Base-by-base conservation (phyloP, 2,888 invertebrate genomes). In the Patella pellucida region DNA sequence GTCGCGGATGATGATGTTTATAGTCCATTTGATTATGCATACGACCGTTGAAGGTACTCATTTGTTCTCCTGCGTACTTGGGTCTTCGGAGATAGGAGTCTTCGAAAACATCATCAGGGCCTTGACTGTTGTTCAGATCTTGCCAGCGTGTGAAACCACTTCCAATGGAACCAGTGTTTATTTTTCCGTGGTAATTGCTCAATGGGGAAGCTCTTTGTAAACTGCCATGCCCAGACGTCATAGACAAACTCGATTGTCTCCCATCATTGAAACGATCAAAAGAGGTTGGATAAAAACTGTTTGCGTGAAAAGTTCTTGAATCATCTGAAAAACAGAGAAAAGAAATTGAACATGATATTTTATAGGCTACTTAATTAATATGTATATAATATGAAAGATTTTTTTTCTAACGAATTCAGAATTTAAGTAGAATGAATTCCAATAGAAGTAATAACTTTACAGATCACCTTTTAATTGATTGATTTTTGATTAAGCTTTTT, bases 321-420 rank as follows among this genome's bases (percentile, higher is more conserved):
- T 74, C 74, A 74, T 74, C 74, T 74, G 71, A 19, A 74, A 71
- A 71, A 71, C 19, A 70, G 5, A 12, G 3, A 23, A 27, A 73
- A 23, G 12, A 19, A 62, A 62, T 9, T 41, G 41, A 41, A 41
- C 41, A 9, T 31, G 31, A 31, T 41, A 41, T 41, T 41, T 41
- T 41, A 41, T 9, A 41, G 41, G 41, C 41, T 9, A 41, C 41
- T 41, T 9, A 41, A 41, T 41, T 9, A 41, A 9, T 41, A 41
- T 41, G 41, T 41, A 41, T 41, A 7, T 41, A 9, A 41, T 9
- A 41, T 41, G 41, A 41, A 41, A 1, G 41, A 41, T 41, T 41
- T 9, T 9, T 41, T 41, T 41, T 41, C 41, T 0, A 41, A 41
- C 41, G 4, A 41, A 41, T 9, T 41, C 0, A 41, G 41, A 41